Evolutionary conservation across 2,888 invertebrate genomes (phyloP).

Genomic region (Acheta domesticus): DNA sequence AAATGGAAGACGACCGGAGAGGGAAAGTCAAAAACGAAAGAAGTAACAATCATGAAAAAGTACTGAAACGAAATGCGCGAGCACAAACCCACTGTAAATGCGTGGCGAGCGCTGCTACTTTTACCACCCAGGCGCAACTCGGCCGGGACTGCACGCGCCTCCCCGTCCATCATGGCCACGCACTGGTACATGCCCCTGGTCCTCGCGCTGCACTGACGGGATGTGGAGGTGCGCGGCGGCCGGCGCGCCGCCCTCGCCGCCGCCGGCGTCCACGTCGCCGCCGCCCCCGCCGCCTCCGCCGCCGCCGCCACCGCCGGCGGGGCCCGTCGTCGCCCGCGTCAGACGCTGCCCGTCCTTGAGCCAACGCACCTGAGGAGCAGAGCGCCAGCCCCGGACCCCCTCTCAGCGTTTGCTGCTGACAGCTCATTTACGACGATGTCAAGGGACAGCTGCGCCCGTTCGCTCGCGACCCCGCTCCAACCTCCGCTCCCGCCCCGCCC

Average conservation of each 20-base stretch:
- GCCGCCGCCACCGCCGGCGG: constrained; percentile 39
- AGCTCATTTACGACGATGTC: constrained; percentile 9
- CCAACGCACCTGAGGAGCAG: constrained; percentile 43
- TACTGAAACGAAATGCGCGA: too few relatives aligned
- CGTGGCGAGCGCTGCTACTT: constrained; percentile 41
- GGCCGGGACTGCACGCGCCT: constrained; percentile 79
- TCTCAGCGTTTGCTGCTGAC: not conserved
- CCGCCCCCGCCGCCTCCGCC: constrained; percentile 45
- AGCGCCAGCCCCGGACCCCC: not conserved
- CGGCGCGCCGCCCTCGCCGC: not conserved
- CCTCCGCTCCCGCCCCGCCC: not conserved
- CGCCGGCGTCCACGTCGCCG: constrained; percentile 41
- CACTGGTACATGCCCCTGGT: constrained; percentile 54
- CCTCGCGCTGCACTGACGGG: constrained; percentile 46
- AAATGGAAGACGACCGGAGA: too few relatives aligned
- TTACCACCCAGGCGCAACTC: constrained; percentile 79
- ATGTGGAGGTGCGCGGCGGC: constrained; percentile 27
- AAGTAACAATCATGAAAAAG: too few relatives aligned
- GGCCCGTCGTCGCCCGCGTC: not conserved
- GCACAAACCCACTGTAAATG: too few relatives aligned
- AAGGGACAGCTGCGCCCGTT: not conserved
- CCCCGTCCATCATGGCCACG: constrained; percentile 63
- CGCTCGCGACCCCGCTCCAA: not conserved
- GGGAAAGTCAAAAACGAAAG: too few relatives aligned
- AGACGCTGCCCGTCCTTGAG: constrained; percentile 44